These are phyloP conservation scores for Aphrophora alni DNA, from an alignment of 2,888 invertebrate species.

Conservation along the genomic window DNA sequence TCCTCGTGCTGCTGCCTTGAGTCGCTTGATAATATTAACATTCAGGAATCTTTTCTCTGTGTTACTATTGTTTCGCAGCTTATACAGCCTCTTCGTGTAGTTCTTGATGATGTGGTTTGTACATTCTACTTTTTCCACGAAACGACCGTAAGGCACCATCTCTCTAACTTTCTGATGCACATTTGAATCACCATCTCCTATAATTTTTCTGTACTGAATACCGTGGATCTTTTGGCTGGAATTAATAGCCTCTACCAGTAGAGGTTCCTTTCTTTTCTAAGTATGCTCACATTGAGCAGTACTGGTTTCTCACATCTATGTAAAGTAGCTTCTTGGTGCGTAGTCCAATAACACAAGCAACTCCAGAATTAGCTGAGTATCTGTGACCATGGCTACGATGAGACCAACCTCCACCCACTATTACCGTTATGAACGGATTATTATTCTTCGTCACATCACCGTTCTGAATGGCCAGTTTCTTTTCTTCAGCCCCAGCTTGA, in stretches of 20 bases:
- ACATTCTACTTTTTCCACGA: conserved; percentile 25
- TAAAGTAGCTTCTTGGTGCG: conserved; percentile 14
- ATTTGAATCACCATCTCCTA: conserved; percentile 25
- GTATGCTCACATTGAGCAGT: conserved; percentile 19
- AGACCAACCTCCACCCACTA: conserved; percentile 19
- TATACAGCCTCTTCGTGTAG: conserved; percentile 30
- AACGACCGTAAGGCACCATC: conserved; percentile 27
- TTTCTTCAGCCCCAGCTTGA: conserved; percentile 15
- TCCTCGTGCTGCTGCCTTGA: conserved; percentile 28
- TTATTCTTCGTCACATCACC: conserved; percentile 19
- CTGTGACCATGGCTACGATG: conserved; percentile 23
- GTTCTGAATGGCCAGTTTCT: conserved; percentile 9
- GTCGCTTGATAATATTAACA: conserved; percentile 14
- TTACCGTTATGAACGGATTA: conserved; percentile 9
- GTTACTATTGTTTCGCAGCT: conserved; percentile 19
- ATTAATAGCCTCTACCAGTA: conserved; percentile 13
- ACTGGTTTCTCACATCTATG: conserved; percentile 27
- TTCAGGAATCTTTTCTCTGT: conserved; percentile 26
- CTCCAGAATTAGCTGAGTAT: conserved; percentile 20
- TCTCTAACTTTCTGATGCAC: conserved; percentile 19
- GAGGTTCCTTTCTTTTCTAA: conserved; percentile 22
- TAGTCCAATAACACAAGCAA: conserved; percentile 10
- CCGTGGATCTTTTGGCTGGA: conserved; percentile 29
- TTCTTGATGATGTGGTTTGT: conserved; percentile 33
- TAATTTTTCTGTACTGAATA: conserved; percentile 23